phyloP scores from a whole-genome alignment of 2,888 invertebrate genomes.

The Cosmorhoe ocellata region DNA sequence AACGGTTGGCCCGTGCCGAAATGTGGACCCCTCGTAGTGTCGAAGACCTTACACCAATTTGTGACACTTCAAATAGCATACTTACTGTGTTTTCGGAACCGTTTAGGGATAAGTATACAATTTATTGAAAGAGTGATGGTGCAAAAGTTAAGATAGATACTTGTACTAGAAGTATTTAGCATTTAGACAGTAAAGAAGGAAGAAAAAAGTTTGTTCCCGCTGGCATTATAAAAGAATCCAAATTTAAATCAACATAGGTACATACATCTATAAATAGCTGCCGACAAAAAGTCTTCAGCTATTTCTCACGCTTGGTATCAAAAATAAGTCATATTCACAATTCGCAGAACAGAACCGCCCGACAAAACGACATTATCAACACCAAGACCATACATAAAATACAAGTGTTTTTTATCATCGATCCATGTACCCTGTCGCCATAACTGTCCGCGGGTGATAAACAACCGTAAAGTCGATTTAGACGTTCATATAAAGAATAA shows the following conservation, averaged over 20 bases:
- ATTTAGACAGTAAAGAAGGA: no score
- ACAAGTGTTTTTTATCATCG: slow-evolving; percentile 55
- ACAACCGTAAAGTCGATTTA: slow-evolving; percentile 55
- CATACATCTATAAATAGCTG: neutral
- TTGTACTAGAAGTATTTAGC: no score
- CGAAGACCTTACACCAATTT: slow-evolving; percentile 54
- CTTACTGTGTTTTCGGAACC: neutral
- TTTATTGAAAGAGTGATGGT: no score
- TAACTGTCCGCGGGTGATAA: slow-evolving; percentile 50
- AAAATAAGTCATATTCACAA: slow-evolving; percentile 14
- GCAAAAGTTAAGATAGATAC: no score
- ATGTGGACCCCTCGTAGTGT: slow-evolving; percentile 40
- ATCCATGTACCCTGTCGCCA: slow-evolving; percentile 35
- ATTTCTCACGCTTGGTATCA: slow-evolving; percentile 1
- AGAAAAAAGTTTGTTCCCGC: no score
- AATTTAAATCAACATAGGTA: no score
- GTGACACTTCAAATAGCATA: slow-evolving; percentile 29
- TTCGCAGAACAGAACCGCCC: slow-evolving; percentile 23
- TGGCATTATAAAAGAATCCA: no score
- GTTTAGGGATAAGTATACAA: no score
- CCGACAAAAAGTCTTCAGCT: neutral
- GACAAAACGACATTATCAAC: slow-evolving; percentile 50
- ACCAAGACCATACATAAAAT: slow-evolving; percentile 42
- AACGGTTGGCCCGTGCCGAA: slow-evolving; percentile 78
- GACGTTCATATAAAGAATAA: slow-evolving; percentile 47